Conservation (phyloP, 2,797 vertebrate species). For the Hybognathus amarus region DNA sequence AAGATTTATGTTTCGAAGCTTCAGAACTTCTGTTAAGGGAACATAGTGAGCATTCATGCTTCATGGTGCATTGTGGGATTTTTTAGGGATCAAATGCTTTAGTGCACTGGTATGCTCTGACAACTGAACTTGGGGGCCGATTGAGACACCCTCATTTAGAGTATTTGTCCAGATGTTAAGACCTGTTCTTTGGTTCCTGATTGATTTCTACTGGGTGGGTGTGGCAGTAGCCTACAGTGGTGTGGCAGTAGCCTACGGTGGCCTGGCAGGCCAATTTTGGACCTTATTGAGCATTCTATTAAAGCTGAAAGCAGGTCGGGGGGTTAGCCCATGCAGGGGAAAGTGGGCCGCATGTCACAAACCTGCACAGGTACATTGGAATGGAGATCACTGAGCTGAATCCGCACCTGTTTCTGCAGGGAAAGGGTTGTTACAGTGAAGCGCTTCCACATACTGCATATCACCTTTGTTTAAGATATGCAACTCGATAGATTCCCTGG, state of each 20-base stretch:
- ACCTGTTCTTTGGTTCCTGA: conserved; percentile 39
- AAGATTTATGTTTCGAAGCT: neutral
- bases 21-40: neutral
- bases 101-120: neutral
- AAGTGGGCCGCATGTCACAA: conserved; percentile 63
- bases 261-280: conserved; percentile 12
- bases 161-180: conserved; percentile 40
- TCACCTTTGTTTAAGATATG: neutral
- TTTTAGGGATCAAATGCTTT: neutral
- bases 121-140: neutral
- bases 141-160: conserved; percentile 12
- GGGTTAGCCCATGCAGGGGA: conserved; percentile 71
- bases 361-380: conserved; percentile 74
- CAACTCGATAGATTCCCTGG: neutral
- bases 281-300: conserved; percentile 40
- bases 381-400: conserved; percentile 75
- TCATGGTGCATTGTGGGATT: neutral
- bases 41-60: neutral
- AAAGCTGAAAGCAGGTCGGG: conserved; percentile 52
- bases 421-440: conserved; percentile 64
- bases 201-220: conserved; percentile 38
- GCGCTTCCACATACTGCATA: conserved; percentile 30
- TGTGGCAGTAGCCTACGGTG: conserved; percentile 14
- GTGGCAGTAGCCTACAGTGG: conserved; percentile 13
- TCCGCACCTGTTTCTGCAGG: conserved; percentile 83